A percentile compares a stretch with the other conserved stretches of the same genome.
phyloP scores from a whole-genome alignment of 2,797 vertebrate species.

The Threskiornis aethiopicus region DNA sequence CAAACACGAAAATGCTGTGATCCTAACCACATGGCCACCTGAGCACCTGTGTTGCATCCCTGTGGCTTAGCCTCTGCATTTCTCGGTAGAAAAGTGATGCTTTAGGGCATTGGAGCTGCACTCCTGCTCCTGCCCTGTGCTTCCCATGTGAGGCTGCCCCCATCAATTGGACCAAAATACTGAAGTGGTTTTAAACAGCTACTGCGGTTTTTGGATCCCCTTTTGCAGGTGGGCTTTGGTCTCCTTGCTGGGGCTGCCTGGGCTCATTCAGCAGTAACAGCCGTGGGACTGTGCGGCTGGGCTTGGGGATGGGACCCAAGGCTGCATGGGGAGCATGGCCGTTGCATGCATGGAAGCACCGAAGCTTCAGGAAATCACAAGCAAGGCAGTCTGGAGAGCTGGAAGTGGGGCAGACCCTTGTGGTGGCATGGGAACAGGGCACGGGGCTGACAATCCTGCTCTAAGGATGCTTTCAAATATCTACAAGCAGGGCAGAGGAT shows the following conservation, averaged over 20 bases:
- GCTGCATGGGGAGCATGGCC: accelerated
- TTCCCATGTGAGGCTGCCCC: neutral
- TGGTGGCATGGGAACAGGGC: neutral
- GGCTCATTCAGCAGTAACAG: neutral
- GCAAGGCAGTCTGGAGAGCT: neutral
- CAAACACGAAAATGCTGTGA: accelerated
- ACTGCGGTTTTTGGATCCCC: accelerated
- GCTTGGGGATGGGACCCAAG: neutral
- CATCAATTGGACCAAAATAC: neutral
- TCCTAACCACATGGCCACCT: neutral
- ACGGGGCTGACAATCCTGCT: accelerated
- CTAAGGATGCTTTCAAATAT: neutral
- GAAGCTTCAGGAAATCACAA: neutral
- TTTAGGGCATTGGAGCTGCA: neutral
- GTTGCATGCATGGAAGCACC: accelerated
- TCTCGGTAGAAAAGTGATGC: neutral
- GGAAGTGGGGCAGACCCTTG: neutral
- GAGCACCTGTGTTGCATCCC: neutral
- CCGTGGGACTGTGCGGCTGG: accelerated
- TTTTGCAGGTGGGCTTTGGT: neutral
- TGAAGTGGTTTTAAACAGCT: neutral
- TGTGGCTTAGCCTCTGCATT: neutral
- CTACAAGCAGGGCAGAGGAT: neutral
- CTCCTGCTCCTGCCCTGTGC: neutral
- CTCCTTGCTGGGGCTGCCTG: neutral